Conservation (phyloP, 2,888 invertebrate genomes). For the Trachelus stipa region DNA sequence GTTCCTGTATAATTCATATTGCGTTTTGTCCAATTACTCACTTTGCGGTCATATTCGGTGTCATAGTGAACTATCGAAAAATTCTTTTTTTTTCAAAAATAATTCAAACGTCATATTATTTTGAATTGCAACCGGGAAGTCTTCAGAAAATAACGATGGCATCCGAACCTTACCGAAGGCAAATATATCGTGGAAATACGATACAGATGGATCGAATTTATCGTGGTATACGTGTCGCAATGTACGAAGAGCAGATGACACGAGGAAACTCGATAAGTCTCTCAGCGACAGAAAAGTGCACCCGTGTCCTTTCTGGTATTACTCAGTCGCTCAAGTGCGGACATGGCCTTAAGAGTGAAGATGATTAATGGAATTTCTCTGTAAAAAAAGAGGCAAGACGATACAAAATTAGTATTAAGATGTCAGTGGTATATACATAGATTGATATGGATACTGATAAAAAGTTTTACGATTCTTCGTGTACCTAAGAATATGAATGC, state of each 20-base stretch:
- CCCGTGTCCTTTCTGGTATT: background rate
- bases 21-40: no score
- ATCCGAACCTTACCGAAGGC: conserved; percentile 2
- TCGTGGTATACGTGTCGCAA: conserved; percentile 32
- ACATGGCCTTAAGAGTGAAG: background rate
- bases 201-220: conserved; percentile 39
- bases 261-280: conserved; percentile 39
- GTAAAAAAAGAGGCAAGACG: background rate
- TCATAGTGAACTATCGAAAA: background rate
- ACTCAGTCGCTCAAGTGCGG: background rate
- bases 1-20: background rate
- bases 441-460: no score
- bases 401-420: background rate
- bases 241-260: conserved; percentile 34
- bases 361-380: background rate
- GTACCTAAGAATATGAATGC: background rate
- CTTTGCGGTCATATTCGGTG: background rate
- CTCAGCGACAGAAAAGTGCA: background rate
- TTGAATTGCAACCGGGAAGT: background rate
- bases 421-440: no score
- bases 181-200: conserved; percentile 26
- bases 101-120: no score
- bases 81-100: background rate
- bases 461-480: background rate
- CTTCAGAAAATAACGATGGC: background rate